Conservation (phyloP, 2,888 invertebrate genomes). For the Troides helena region DNA sequence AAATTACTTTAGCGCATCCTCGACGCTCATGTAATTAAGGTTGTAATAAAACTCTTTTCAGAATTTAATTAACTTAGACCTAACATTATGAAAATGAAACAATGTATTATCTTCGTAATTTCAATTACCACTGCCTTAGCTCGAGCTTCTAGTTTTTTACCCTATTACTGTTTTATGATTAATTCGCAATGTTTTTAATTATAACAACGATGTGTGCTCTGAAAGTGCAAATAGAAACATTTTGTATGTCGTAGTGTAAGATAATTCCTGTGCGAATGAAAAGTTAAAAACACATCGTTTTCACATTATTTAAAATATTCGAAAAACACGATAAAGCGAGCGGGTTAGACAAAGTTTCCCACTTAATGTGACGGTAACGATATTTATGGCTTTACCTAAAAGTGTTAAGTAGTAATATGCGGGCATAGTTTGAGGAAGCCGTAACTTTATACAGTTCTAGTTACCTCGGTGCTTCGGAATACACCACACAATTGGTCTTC, state of each 20-base stretch:
- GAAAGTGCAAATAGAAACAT: neutral
- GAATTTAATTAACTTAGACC: conserved; percentile 30
- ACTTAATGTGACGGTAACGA: conserved; percentile 5
- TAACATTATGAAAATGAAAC: conserved; percentile 29
- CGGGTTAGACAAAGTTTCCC: conserved; percentile 2
- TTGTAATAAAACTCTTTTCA: conserved; percentile 30
- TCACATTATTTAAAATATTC: neutral
- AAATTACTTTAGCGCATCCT: conserved; percentile 32
- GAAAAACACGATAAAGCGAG: neutral
- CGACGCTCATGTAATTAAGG: conserved; percentile 27
- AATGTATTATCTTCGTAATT: conserved; percentile 25
- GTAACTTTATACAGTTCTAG: conserved; percentile 18
- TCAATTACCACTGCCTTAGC: conserved; percentile 25
- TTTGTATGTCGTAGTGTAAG: neutral
- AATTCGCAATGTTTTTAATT: conserved; percentile 19
- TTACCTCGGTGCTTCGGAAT: conserved; percentile 3
- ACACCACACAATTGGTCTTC: conserved; percentile 3
- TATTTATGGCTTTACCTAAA: conserved; percentile 21
- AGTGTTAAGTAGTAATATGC: conserved; percentile 20
- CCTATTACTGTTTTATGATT: conserved; percentile 6
- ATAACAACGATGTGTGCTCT: neutral
- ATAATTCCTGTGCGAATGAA: too few relatives aligned
- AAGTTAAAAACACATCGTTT: neutral
- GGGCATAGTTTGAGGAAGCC: conserved; percentile 21
- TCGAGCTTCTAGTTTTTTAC: neutral